These are phyloP conservation scores for Tuberolachnus salignus DNA, from an alignment of 2,888 invertebrate species.

Conservation along the genomic window DNA sequence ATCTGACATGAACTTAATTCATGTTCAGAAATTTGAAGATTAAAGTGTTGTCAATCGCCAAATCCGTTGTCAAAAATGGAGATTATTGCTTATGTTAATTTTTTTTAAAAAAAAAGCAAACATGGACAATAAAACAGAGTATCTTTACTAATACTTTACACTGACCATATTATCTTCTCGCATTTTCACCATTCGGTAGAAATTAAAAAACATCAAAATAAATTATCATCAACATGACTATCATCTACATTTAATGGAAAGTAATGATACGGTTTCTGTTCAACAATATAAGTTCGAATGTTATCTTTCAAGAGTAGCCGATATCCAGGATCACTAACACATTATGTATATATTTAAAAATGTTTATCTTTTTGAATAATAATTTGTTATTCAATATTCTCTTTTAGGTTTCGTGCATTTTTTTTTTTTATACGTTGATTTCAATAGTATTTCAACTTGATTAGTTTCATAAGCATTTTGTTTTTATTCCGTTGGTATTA, in stretches of 20 bases:
- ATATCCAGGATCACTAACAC: slow-evolving; percentile 10
- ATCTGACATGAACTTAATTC: slow-evolving; percentile 49
- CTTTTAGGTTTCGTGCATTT: neutral
- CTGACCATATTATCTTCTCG: slow-evolving; percentile 30
- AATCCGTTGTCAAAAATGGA: slow-evolving; percentile 16
- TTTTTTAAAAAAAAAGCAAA: slow-evolving; percentile 15
- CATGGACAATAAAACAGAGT: slow-evolving; percentile 30
- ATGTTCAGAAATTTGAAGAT: slow-evolving; percentile 33
- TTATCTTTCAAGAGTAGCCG: slow-evolving; percentile 21
- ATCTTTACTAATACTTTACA: slow-evolving; percentile 34
- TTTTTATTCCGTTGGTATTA: too few species aligned
- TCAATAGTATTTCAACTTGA: too few species aligned
- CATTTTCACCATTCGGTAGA: slow-evolving; percentile 31
- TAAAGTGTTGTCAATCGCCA: slow-evolving; percentile 22
- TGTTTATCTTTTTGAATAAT: too few species aligned
- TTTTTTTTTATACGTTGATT: slow-evolving; percentile 13
- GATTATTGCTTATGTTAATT: slow-evolving; percentile 6
- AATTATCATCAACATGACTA: slow-evolving; percentile 18
- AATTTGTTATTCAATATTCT: slow-evolving; percentile 2
- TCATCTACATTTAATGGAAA: slow-evolving; percentile 23
- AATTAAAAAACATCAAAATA: slow-evolving; percentile 20
- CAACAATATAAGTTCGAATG: slow-evolving; percentile 30
- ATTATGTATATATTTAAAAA: slow-evolving; percentile 5
- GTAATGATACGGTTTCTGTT: slow-evolving; percentile 30
- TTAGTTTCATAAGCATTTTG: too few species aligned